Evolutionary conservation across 2,888 invertebrate species (phyloP).

Genomic region (Andrena marginata): DNA sequence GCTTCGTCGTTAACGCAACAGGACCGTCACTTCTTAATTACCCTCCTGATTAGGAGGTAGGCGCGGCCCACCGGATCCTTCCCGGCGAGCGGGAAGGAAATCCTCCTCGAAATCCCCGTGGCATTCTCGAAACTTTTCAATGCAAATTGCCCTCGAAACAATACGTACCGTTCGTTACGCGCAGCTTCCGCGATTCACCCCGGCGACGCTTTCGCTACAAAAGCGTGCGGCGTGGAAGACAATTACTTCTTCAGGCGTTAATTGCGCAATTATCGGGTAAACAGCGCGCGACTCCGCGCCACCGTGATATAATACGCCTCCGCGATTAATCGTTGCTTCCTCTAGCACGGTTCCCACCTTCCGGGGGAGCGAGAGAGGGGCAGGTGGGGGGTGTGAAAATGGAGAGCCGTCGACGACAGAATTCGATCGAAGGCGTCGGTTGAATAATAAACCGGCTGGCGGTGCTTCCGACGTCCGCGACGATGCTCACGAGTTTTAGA

Average conservation of each 20-base stretch:
- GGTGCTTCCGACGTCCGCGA: no score
- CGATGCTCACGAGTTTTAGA: no score
- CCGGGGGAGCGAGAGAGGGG: neutral
- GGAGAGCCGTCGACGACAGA: no score
- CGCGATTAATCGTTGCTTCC: constrained; percentile 29
- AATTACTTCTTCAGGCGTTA: constrained; percentile 54
- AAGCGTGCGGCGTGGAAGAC: constrained; percentile 2
- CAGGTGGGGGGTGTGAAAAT: neutral
- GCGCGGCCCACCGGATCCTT: neutral
- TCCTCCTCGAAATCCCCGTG: constrained; percentile 13
- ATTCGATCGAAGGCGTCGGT: no score
- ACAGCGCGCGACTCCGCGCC: constrained; percentile 21
- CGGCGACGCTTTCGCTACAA: constrained; percentile 10
- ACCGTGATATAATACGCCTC: constrained; percentile 11
- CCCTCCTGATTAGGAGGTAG: no score
- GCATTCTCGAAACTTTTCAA: constrained; percentile 19
- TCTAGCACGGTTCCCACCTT: neutral
- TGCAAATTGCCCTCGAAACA: constrained; percentile 39
- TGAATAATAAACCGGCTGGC: no score
- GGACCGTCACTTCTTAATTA: no score
- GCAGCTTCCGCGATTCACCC: neutral
- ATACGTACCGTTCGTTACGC: constrained; percentile 37
- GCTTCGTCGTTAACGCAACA: no score
- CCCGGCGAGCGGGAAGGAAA: neutral
- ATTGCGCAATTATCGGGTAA: constrained; percentile 65